These are phyloP conservation scores for Brachionus calyciflorus DNA, from an alignment of 1,140 invertebrate genomes.

Conservation along the genomic window DNA sequence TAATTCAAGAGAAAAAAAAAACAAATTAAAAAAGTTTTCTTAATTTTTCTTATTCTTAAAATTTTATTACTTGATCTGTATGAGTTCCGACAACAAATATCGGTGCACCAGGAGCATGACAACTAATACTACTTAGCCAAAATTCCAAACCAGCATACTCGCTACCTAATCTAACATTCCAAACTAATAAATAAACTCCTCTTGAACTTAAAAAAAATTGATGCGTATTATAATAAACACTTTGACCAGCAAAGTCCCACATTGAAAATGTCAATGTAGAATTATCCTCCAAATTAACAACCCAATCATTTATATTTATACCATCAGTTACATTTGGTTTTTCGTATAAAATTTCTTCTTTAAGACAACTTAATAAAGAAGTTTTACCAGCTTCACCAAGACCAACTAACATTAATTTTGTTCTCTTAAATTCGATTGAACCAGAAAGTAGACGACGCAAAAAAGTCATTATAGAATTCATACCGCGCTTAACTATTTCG, in stretches of 20 bases:
- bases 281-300: slow-evolving; percentile 39
- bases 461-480: slow-evolving; percentile 53
- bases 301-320: slow-evolving; percentile 57
- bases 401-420: slow-evolving; percentile 59
- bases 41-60: not conserved
- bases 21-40: too few relatives aligned
- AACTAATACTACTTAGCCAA: slow-evolving; percentile 59
- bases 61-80: slow-evolving; percentile 50
- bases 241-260: slow-evolving; percentile 60
- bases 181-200: slow-evolving; percentile 58
- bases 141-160: slow-evolving; percentile 60
- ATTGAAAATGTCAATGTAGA: slow-evolving; percentile 51
- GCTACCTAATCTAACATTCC: slow-evolving; percentile 57
- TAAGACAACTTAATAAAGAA: slow-evolving; percentile 52
- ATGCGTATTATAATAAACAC: slow-evolving; percentile 60
- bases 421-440: slow-evolving; percentile 53
- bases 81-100: slow-evolving; percentile 58
- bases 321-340: slow-evolving; percentile 55
- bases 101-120: slow-evolving; percentile 58
- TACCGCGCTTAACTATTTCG: slow-evolving; percentile 55
- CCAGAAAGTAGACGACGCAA: slow-evolving; percentile 53
- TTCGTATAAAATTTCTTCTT: slow-evolving; percentile 22
- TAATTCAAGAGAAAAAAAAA: too few relatives aligned
- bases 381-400: slow-evolving; percentile 60
- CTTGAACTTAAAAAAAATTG: slow-evolving; percentile 59